These are phyloP conservation scores for Otolemur garnettii DNA, from an alignment of 2,113 vertebrate genomes.

Conservation along the genomic window DNA sequence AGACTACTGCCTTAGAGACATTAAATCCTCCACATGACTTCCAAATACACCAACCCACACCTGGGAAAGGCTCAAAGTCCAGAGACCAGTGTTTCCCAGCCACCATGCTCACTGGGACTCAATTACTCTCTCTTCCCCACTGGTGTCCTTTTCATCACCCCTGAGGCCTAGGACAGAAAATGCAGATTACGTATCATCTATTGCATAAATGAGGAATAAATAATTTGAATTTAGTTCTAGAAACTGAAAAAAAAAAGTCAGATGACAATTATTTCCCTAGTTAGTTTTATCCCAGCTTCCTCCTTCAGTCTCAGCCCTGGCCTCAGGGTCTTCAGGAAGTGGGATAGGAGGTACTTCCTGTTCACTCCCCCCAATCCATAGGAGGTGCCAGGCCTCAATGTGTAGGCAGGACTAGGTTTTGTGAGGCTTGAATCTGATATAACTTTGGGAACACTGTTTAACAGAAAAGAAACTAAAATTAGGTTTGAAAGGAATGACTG, in stretches of 20 bases:
- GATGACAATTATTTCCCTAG: not conserved
- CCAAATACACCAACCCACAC: not conserved
- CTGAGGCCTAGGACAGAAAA: not conserved
- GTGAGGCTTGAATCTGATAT: not conserved
- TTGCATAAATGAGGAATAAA: not conserved
- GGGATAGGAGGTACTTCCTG: not conserved
- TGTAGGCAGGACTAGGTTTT: not conserved
- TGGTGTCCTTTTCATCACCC: not conserved
- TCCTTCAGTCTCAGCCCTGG: not conserved
- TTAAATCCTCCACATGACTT: not conserved
- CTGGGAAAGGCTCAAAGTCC: not conserved
- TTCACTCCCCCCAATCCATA: too few species aligned
- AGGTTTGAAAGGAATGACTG: not conserved
- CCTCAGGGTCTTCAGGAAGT: not conserved
- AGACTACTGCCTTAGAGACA: too few species aligned
- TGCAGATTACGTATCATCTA: not conserved
- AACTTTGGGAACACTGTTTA: not conserved
- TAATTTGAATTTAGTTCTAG: not conserved
- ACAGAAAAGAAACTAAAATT: not conserved
- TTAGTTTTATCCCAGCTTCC: not conserved
- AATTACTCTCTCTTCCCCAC: not conserved
- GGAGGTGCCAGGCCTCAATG: too few species aligned
- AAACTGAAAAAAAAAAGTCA: not conserved
- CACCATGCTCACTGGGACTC: not conserved
- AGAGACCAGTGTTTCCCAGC: not conserved